Evolutionary conservation across 2,113 vertebrate species (phyloP).

Genomic region (Oplegnathus fasciatus): DNA sequence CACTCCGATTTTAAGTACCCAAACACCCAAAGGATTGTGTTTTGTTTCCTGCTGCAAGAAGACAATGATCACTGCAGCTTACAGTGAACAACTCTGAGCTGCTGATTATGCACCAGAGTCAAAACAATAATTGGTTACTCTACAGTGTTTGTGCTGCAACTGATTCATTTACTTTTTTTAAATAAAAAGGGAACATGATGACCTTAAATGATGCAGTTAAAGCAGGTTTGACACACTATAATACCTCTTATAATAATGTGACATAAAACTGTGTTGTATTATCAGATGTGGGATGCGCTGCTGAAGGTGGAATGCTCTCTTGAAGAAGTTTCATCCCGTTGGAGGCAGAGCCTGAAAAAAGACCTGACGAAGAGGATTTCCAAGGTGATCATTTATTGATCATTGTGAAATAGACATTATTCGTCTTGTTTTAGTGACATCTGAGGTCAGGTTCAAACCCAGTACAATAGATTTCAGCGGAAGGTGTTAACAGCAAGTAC

Average conservation of each 20-base stretch:
- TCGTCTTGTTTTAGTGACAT: background rate
- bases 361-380: conserved; percentile 78
- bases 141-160: background rate
- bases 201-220: background rate
- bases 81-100: too few relatives aligned
- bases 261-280: background rate
- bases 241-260: too few relatives aligned
- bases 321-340: conserved; percentile 61
- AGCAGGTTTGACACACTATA: too few relatives aligned
- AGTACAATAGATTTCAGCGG: background rate
- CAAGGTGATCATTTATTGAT: conserved; percentile 22
- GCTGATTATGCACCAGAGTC: too few relatives aligned
- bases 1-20: background rate
- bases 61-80: too few relatives aligned
- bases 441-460: background rate
- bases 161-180: background rate
- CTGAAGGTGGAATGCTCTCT: conserved; percentile 70
- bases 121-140: background rate
- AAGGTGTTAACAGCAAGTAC: background rate
- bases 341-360: conserved; percentile 62
- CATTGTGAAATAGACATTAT: background rate
- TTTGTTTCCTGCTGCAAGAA: too few relatives aligned
- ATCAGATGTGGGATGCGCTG: conserved; percentile 82
- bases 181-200: background rate
- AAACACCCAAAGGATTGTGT: background rate